Evolutionary conservation across 2,888 invertebrate genomes (phyloP), one percentile per base, ranked within the genome.

Genomic region (Clivina fossor): DNA sequence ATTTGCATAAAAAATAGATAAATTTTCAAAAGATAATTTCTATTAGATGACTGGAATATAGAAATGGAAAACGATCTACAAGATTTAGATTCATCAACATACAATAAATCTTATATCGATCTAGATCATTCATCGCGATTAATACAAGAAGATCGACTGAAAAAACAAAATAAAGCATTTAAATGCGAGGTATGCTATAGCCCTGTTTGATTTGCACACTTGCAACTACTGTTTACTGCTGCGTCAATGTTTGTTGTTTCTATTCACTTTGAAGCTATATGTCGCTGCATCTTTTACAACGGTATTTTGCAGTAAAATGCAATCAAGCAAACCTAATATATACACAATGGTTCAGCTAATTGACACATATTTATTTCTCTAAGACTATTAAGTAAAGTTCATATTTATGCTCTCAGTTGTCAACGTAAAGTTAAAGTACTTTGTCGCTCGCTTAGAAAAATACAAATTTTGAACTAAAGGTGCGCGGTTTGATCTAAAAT

Each of bases 261-360:
- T 30, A 22, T 51, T 19, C 11, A 66, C 46, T 65, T n/a, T 64
- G 13, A 53, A 72, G 72, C 63, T 71, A 19, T 72, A 72, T 61
- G 69, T 68, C 47, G 65, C 67, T 58, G 63, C 63, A 13, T 72
- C 67, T 62, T 62, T 59, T n/a, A n/a, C n/a, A n/a, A n/a, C n/a
- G n/a, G n/a, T n/a, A n/a, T n/a, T n/a, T n/a, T n/a, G n/a, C n/a
- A n/a, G n/a, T n/a, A n/a, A n/a, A n/a, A n/a, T n/a, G n/a, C n/a
- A n/a, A n/a, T n/a, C n/a, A n/a, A n/a, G n/a, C n/a, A n/a, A n/a
- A n/a, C n/a, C n/a, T n/a, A n/a, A n/a, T n/a, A n/a, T n/a, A n/a
- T n/a, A n/a, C n/a, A n/a, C n/a, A n/a, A n/a, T n/a, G n/a, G n/a
- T n/a, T n/a, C n/a, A n/a, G n/a, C n/a, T n/a, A n/a, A n/a, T n/a